Conservation (phyloP, 1,140 invertebrate genomes). For the Gryon sp. region DNA sequence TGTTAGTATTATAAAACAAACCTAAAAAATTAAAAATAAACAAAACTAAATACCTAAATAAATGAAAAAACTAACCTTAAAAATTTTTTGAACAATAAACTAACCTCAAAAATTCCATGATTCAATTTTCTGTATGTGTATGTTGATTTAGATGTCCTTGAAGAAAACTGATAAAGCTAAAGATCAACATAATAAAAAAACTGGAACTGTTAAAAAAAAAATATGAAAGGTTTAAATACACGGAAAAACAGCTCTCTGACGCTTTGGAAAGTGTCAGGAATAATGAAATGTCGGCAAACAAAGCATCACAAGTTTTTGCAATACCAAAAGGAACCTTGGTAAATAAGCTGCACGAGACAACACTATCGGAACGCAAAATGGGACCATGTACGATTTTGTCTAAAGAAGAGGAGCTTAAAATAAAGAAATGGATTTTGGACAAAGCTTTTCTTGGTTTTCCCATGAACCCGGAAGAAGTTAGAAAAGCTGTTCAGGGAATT, state of each 20-base stretch:
- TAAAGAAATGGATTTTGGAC: constrained; percentile 59
- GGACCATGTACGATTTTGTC: constrained; percentile 40
- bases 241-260: not conserved
- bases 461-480: constrained; percentile 65
- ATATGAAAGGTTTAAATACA: not conserved
- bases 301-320: constrained; percentile 1
- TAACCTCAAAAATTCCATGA: too few species aligned
- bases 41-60: too few species aligned
- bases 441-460: constrained; percentile 68
- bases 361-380: constrained; percentile 26
- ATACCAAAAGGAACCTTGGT: constrained; percentile 48
- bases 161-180: too few species aligned
- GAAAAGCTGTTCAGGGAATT: constrained; percentile 70
- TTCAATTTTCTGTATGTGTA: too few species aligned
- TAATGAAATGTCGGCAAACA: constrained; percentile 2
- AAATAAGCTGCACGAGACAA: constrained; percentile 36
- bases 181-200: too few species aligned
- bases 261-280: not conserved
- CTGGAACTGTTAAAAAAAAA: too few species aligned
- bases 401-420: constrained; percentile 41
- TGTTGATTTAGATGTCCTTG: too few species aligned
- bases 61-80: too few species aligned
- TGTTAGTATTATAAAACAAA: too few species aligned
- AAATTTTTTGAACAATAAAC: too few species aligned
- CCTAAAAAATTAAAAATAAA: too few species aligned